Evolutionary conservation across 1,140 invertebrate genomes (phyloP).

Genomic region (Calliopsis andreniformis): DNA sequence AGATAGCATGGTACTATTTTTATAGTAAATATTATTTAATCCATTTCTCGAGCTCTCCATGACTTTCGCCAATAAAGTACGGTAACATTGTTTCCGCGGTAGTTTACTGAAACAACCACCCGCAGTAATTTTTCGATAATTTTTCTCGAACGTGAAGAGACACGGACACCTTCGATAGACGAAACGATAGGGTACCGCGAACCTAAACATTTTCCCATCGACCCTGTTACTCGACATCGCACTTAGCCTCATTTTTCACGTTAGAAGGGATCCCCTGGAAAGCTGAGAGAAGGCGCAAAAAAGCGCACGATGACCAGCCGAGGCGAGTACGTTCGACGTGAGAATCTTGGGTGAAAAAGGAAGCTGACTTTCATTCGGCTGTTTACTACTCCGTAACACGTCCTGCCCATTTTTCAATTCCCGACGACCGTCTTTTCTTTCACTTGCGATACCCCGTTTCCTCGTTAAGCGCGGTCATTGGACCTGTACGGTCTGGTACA

Average conservation of each 20-base stretch:
- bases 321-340: conserved; percentile 41
- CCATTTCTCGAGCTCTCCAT: too few relatives aligned
- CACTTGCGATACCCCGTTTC: not conserved
- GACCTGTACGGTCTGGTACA: not conserved
- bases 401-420: conserved; percentile 46
- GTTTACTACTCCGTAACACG: conserved; percentile 47
- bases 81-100: not conserved
- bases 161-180: conserved; percentile 16
- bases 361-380: conserved; percentile 32
- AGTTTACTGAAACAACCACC: not conserved
- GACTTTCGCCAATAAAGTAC: too few relatives aligned
- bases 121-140: not conserved
- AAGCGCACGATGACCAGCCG: conserved; percentile 7
- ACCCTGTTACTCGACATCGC: conserved; percentile 42
- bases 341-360: conserved; percentile 29
- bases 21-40: too few relatives aligned
- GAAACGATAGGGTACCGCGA: conserved; percentile 32
- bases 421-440: not conserved
- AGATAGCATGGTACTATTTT: too few relatives aligned
- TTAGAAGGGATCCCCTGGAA: conserved; percentile 24
- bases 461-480: not conserved
- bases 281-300: conserved; percentile 8
- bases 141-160: not conserved
- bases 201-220: conserved; percentile 38
- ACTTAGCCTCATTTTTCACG: conserved; percentile 53